Base-by-base conservation (phyloP, 2,797 vertebrate species). In the Margarornis squamiger region DNA sequence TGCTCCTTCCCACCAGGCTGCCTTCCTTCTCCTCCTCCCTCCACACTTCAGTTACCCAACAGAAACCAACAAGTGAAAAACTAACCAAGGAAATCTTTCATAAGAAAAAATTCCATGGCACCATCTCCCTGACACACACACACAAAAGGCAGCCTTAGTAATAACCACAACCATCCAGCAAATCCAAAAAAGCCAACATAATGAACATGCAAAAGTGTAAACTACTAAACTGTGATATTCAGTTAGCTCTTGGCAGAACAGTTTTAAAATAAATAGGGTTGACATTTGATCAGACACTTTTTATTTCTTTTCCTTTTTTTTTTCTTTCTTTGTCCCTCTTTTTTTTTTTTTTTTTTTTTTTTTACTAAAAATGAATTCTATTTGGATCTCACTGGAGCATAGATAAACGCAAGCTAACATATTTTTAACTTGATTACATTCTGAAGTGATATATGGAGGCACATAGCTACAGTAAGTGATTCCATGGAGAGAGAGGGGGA, bases 391-490 rank as follows among this genome's bases (percentile, higher is more conserved):
- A 20, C 29, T 85, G 67, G 38, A 79, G 82, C 85, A 81, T 2
- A 92, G 79, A 94, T 85, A 92, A 97, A 96, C 20, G 36, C 7
- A 1, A 90, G 81, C 71, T 88, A 95, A 93, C 88, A 24, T 95
- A 96, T 96, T 97, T 97, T 96, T 88, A 95, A 93, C 89, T 67
- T 93, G 71, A 92, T 93, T 95, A 75, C 45, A 70, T 91, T 96
- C 95, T 88, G 83, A 83, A 92, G 88, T 93, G 95, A 96, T 95
- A 91, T 92, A 92, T 88, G 84, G 85, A 92, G 90, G 94, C 72
- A 5, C 91, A 94, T 86, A 94, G 75, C 92, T 93, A 93, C 90
- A 95, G 91, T 93, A 90, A 96, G 89, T 34, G 78, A 95, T 94
- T 96, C 92, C 94, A 86, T 72, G 63, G 86, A 94, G 83, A 84